Conservation (phyloP, 1,140 invertebrate genomes). For the Nylanderia fulva region DNA sequence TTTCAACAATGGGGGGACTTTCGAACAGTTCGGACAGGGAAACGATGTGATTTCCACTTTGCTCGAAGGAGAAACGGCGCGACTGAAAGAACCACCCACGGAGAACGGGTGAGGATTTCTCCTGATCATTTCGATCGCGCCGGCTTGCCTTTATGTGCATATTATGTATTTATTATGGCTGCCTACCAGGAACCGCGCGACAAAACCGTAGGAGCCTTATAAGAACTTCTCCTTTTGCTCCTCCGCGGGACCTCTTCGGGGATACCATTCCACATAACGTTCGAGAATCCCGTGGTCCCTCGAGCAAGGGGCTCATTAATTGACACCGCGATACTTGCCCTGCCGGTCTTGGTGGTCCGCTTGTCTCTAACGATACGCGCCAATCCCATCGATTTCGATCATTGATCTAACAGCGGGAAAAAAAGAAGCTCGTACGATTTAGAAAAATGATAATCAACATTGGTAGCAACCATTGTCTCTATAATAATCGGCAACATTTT, state of each 20-base stretch:
- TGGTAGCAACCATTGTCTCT: background rate
- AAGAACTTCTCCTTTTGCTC: slow-evolving; percentile 74
- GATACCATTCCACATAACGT: slow-evolving; percentile 70
- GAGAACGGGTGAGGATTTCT: slow-evolving; percentile 75
- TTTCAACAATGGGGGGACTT: slow-evolving; percentile 43
- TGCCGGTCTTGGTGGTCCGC: slow-evolving; percentile 82
- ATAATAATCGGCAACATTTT: background rate
- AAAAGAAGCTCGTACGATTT: slow-evolving; percentile 25
- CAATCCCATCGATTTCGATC: slow-evolving; percentile 70
- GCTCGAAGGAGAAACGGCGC: background rate
- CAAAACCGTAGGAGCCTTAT: slow-evolving; percentile 80
- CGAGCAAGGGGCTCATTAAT: slow-evolving; percentile 80
- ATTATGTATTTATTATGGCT: slow-evolving; percentile 85
- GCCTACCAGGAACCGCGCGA: slow-evolving; percentile 82
- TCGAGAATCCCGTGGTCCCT: slow-evolving; percentile 28
- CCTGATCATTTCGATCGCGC: slow-evolving; percentile 83
- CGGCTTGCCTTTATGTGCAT: slow-evolving; percentile 84
- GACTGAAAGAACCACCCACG: slow-evolving; percentile 75
- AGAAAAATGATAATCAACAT: slow-evolving; percentile 4
- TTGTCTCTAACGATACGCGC: slow-evolving; percentile 76
- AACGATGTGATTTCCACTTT: slow-evolving; percentile 67
- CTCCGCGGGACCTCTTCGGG: slow-evolving; percentile 63
- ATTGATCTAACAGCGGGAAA: background rate
- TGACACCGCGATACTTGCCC: slow-evolving; percentile 82
- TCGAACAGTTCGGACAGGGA: slow-evolving; percentile 32